Evolutionary conservation across 1,140 invertebrate genomes (phyloP).

Genomic region (Agrilus planipennis): DNA sequence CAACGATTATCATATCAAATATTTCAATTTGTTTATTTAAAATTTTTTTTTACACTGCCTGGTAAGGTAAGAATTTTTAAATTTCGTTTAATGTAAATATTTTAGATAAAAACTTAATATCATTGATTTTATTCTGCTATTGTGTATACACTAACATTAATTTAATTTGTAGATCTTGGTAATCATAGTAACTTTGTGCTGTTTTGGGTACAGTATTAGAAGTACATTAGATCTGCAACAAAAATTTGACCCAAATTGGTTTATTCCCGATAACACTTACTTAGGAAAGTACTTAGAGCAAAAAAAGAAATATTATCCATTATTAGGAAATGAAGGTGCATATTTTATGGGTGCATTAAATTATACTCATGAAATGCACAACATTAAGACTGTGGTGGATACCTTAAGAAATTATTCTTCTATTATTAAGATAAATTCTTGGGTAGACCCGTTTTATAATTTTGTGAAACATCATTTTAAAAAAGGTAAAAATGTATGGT

Average conservation of each 20-base stretch:
- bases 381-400: constrained; percentile 43
- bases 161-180: constrained; percentile 35
- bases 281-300: constrained; percentile 48
- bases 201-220: constrained; percentile 46
- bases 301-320: constrained; percentile 46
- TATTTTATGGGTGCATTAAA: constrained; percentile 56
- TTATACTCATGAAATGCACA: constrained; percentile 48
- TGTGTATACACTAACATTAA: neutral
- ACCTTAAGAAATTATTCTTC: constrained; percentile 39
- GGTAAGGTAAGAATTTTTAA: constrained; percentile 38
- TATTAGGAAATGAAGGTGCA: constrained; percentile 49
- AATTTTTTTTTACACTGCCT: constrained; percentile 44
- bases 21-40: constrained; percentile 44
- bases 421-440: constrained; percentile 46
- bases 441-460: constrained; percentile 48
- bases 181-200: constrained; percentile 43
- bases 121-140: neutral
- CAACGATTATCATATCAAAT: constrained; percentile 37
- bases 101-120: too few species aligned
- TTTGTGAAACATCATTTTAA: constrained; percentile 40
- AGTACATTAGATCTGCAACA: constrained; percentile 52
- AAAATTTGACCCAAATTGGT: constrained; percentile 68
- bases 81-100: too few species aligned
- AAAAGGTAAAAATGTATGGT: constrained; percentile 13
- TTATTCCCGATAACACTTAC: constrained; percentile 58